Evolutionary conservation across 2,797 vertebrate genomes (phyloP).

Genomic region (Simalia tracyae): DNA sequence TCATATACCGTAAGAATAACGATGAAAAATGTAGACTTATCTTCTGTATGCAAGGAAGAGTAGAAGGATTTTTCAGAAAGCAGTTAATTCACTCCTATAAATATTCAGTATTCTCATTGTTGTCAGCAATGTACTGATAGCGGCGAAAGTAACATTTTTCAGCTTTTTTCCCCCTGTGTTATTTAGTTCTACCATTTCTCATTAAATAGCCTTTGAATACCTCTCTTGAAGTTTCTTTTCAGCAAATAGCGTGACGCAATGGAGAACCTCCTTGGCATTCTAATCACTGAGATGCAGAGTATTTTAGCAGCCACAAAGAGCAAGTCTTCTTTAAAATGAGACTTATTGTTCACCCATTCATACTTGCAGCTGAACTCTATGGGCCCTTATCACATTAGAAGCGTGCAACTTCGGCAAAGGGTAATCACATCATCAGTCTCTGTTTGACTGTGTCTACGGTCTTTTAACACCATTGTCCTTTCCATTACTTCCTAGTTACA

Average conservation of each 20-base stretch:
- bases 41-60: conserved; percentile 11
- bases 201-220: conserved; percentile 49
- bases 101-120: conserved; percentile 53
- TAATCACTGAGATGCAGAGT: conserved; percentile 49
- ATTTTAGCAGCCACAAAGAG: conserved; percentile 43
- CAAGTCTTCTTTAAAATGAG: conserved; percentile 51
- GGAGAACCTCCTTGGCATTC: conserved; percentile 44
- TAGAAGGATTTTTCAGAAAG: conserved; percentile 35
- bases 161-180: conserved; percentile 14
- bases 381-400: conserved; percentile 44
- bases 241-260: conserved; percentile 40
- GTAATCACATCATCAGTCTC: conserved; percentile 62
- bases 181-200: conserved; percentile 43
- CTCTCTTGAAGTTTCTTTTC: conserved; percentile 46
- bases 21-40: background rate
- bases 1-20: background rate
- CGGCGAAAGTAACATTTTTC: conserved; percentile 35
- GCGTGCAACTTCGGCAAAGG: conserved; percentile 29
- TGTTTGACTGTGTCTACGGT: conserved; percentile 43
- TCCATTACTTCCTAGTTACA: conserved; percentile 55
- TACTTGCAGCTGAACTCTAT: conserved; percentile 54
- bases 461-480: conserved; percentile 59
- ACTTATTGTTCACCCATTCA: conserved; percentile 56
- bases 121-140: conserved; percentile 24
- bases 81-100: conserved; percentile 50